Percentiles rank a stretch among this genome's conserved stretches.
phyloP scores from a whole-genome alignment of 2,888 invertebrate genomes.

The Andrena minutula region DNA sequence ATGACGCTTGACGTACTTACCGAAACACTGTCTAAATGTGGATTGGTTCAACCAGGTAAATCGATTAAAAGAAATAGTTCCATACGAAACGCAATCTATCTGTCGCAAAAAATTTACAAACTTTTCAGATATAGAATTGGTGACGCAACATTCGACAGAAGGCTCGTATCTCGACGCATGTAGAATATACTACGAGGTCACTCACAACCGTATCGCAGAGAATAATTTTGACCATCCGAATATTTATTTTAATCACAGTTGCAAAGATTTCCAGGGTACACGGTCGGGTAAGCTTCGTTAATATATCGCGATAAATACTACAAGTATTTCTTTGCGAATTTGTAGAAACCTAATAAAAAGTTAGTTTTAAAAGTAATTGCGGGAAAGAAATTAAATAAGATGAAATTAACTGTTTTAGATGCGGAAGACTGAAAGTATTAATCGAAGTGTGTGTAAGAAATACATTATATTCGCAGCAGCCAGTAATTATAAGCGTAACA shows the following conservation, averaged over 20 bases:
- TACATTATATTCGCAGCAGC: no score
- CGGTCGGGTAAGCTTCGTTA: constrained; percentile 12
- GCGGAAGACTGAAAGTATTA: constrained; percentile 18
- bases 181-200: constrained; percentile 92
- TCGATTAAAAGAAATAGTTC: background rate
- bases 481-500: no score
- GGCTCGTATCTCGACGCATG: constrained; percentile 96
- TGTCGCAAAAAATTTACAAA: background rate
- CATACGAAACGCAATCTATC: background rate
- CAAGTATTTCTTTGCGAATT: background rate
- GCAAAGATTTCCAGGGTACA: constrained; percentile 28
- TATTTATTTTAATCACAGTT: constrained; percentile 91
- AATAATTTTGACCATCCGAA: constrained; percentile 95
- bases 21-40: constrained; percentile 89
- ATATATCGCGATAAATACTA: background rate
- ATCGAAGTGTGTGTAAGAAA: no score
- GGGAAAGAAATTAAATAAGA: background rate
- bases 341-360: background rate
- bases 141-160: constrained; percentile 90
- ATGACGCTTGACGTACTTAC: constrained; percentile 90
- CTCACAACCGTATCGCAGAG: constrained; percentile 88
- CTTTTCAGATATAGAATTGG: constrained; percentile 88
- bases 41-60: constrained; percentile 88
- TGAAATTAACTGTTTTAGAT: constrained; percentile 16
- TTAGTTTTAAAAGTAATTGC: background rate